Evolutionary conservation across 2,797 vertebrate genomes (phyloP).

Genomic region (Lithobates pipiens): DNA sequence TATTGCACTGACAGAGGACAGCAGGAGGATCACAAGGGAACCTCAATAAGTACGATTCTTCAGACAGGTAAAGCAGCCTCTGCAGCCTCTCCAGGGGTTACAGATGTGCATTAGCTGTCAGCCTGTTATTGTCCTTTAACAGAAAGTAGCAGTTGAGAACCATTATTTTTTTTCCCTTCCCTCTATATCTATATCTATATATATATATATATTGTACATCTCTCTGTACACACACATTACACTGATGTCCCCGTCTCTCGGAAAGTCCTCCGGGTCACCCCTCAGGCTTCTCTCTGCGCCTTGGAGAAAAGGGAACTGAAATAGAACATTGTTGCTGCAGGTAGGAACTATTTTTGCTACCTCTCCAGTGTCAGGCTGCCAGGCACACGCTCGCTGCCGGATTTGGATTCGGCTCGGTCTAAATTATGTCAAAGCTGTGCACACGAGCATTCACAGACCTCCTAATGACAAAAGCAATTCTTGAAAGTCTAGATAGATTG

Average conservation of each 20-base stretch:
- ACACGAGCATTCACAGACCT: conserved; percentile 17
- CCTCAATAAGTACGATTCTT: no score
- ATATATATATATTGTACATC: not conserved
- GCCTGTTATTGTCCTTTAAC: no score
- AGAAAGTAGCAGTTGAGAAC: no score
- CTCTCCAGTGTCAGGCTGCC: conserved; percentile 31
- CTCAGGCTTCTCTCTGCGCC: conserved; percentile 46
- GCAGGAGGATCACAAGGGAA: no score
- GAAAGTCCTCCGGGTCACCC: conserved; percentile 30
- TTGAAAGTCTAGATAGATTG: conserved; percentile 28
- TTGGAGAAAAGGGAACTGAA: conserved; percentile 28
- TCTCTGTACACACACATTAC: not conserved
- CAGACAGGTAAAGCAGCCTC: no score
- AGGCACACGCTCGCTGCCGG: conserved; percentile 20
- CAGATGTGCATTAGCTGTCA: no score
- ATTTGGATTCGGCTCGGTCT: conserved; percentile 20
- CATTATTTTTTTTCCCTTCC: no score
- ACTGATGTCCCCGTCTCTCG: not conserved
- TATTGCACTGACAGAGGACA: no score
- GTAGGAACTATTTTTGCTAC: conserved; percentile 49
- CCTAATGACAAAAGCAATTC: conserved; percentile 38
- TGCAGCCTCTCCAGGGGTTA: no score
- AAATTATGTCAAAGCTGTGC: conserved; percentile 38
- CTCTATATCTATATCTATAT: no score
- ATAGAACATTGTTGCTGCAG: conserved; percentile 44